These are phyloP conservation scores for Rhinogobius similis DNA, from an alignment of 2,113 vertebrate genomes.

Conservation along the genomic window DNA sequence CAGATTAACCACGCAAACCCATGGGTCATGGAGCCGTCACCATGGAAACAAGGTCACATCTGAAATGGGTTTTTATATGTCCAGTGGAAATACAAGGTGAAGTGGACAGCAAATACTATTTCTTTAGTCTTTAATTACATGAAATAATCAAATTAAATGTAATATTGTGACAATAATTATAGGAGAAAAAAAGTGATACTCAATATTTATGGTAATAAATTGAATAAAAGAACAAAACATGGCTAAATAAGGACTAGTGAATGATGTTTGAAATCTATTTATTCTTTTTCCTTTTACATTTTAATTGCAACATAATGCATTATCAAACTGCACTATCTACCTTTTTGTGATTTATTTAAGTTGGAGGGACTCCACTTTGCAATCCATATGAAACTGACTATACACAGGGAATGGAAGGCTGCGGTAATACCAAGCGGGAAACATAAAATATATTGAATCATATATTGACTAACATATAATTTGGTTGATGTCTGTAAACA, in stretches of 20 bases:
- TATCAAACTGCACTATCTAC: too few relatives aligned
- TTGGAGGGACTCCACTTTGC: too few relatives aligned
- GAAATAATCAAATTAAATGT: background rate
- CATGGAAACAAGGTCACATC: constrained; percentile 43
- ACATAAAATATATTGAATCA: background rate
- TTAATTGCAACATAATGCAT: too few relatives aligned
- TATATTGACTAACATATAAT: background rate
- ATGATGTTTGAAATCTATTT: too few relatives aligned
- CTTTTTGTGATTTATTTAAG: too few relatives aligned
- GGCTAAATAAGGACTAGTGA: too few relatives aligned
- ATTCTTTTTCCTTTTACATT: too few relatives aligned
- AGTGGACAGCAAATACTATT: background rate
- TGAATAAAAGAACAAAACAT: too few relatives aligned
- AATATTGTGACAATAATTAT: background rate
- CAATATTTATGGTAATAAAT: background rate
- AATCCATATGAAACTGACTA: too few relatives aligned
- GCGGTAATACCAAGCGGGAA: too few relatives aligned
- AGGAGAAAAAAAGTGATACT: background rate
- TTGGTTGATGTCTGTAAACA: background rate
- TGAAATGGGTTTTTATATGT: constrained; percentile 4
- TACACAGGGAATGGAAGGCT: too few relatives aligned
- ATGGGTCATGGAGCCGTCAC: constrained; percentile 34
- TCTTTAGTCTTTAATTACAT: background rate
- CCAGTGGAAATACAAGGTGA: background rate
- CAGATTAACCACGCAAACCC: constrained; percentile 27